phyloP scores from a whole-genome alignment of 1,140 invertebrate species.

The Drosophila pachea region DNA sequence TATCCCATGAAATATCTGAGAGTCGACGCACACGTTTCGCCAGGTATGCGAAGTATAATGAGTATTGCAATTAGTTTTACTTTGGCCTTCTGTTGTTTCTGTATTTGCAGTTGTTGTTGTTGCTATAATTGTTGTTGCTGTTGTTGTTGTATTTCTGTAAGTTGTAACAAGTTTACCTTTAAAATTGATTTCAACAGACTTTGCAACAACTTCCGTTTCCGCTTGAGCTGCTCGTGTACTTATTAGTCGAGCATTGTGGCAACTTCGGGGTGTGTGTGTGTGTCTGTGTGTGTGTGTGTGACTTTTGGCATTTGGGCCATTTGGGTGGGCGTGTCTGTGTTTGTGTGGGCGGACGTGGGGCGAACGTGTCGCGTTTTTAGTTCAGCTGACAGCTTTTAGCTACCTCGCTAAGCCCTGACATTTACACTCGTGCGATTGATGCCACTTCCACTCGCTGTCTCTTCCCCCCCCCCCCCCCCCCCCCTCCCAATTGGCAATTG shows the following conservation, averaged over 20 bases:
- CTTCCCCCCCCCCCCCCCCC: background rate
- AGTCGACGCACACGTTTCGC: background rate
- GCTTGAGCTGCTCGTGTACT: slow-evolving; percentile 53
- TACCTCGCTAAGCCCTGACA: slow-evolving; percentile 22
- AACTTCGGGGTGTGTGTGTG: slow-evolving; percentile 8
- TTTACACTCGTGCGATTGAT: slow-evolving; percentile 19
- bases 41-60: slow-evolving; percentile 42
- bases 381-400: slow-evolving; percentile 31
- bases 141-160: slow-evolving; percentile 22
- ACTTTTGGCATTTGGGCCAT: slow-evolving; percentile 56
- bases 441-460: background rate
- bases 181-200: slow-evolving; percentile 75
- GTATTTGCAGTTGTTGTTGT: slow-evolving; percentile 6
- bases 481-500: slow-evolving; percentile 14
- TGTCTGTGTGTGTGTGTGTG: slow-evolving; percentile 17
- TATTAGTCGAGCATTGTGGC: slow-evolving; percentile 41
- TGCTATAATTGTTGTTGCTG: background rate
- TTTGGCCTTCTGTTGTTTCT: slow-evolving; percentile 11
- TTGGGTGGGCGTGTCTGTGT: background rate
- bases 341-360: slow-evolving; percentile 4
- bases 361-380: slow-evolving; percentile 32
- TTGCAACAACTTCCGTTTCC: slow-evolving; percentile 73
- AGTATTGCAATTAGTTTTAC: slow-evolving; percentile 69
- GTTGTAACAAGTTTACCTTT: slow-evolving; percentile 71
- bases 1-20: background rate